A percentile compares a stretch with the other conserved stretches of the same genome.
These are phyloP conservation scores for Paraplagusia blochii DNA, from an alignment of 2,113 vertebrate species.

Conservation along the genomic window DNA sequence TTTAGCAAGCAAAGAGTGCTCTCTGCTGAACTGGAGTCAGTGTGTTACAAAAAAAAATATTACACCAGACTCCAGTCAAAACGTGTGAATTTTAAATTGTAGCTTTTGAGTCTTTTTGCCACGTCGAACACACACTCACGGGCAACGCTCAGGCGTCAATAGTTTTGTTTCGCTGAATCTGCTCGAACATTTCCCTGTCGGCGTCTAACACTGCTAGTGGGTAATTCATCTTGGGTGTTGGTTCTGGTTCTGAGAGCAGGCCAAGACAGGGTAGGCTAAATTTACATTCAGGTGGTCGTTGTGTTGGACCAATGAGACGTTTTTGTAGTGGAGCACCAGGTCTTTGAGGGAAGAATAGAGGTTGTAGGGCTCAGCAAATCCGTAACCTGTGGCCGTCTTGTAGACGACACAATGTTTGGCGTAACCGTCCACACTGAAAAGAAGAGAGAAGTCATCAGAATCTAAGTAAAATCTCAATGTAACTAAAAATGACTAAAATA, in stretches of 20 bases:
- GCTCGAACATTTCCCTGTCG: slow-evolving; percentile 29
- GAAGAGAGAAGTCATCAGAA: slow-evolving; percentile 6
- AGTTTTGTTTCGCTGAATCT: slow-evolving; percentile 5
- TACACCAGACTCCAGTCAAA: slow-evolving; percentile 33
- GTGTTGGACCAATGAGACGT: slow-evolving; percentile 91
- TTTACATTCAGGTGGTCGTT: slow-evolving; percentile 92
- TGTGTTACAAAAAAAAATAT: slow-evolving; percentile 16
- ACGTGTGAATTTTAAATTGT: slow-evolving; percentile 4
- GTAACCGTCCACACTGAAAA: slow-evolving; percentile 84
- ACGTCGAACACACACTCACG: slow-evolving; percentile 16
- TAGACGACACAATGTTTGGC: slow-evolving; percentile 91
- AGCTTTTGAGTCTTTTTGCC: slow-evolving; percentile 22
- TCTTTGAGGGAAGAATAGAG: slow-evolving; percentile 89
- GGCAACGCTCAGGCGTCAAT: slow-evolving; percentile 23
- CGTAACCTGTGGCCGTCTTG: slow-evolving; percentile 86
- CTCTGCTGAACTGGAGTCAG: slow-evolving; percentile 29
- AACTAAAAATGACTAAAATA: too few relatives aligned
- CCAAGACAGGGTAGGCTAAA: slow-evolving; percentile 84
- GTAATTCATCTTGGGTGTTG: slow-evolving; percentile 81
- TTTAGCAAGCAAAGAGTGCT: slow-evolving; percentile 44
- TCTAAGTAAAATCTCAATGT: too few relatives aligned
- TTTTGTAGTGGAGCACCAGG: slow-evolving; percentile 91
- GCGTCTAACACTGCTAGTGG: slow-evolving; percentile 30
- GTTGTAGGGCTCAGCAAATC: slow-evolving; percentile 92
- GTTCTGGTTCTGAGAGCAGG: slow-evolving; percentile 71